These are phyloP conservation scores for Mormyrus lacerda DNA, from an alignment of 2,113 vertebrate genomes.

Conservation along the genomic window DNA sequence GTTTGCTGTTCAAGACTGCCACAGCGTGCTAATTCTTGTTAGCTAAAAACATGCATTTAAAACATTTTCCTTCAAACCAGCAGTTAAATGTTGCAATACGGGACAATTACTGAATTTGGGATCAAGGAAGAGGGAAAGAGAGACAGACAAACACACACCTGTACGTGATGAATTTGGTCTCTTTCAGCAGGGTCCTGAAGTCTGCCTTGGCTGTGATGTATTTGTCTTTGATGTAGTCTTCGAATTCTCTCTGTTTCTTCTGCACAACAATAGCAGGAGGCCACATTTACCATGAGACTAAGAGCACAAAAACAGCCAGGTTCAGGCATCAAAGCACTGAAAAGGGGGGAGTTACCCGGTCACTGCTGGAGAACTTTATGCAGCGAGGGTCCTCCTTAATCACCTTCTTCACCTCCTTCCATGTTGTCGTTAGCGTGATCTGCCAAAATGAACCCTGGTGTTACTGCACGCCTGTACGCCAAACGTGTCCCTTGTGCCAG, in stretches of 20 bases:
- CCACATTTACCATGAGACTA: neutral
- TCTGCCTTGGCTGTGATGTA: slow-evolving; percentile 99
- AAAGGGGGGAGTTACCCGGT: slow-evolving; percentile 69
- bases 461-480: neutral
- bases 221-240: slow-evolving; percentile 98
- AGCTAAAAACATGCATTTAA: neutral
- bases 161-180: slow-evolving; percentile 99
- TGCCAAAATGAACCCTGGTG: neutral
- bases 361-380: slow-evolving; percentile 96
- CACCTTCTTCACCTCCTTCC: slow-evolving; percentile 98
- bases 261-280: slow-evolving; percentile 42
- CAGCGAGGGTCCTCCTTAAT: slow-evolving; percentile 98
- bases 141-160: slow-evolving; percentile 77
- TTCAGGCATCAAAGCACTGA: neutral
- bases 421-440: slow-evolving; percentile 95
- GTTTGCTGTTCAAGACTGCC: neutral
- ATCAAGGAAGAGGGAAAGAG: neutral
- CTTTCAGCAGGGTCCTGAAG: slow-evolving; percentile 92
- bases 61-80: neutral
- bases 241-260: slow-evolving; percentile 97
- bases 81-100: neutral
- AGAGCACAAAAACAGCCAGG: neutral
- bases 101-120: neutral
- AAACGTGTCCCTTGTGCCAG: neutral
- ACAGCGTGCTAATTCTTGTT: neutral